Evolutionary conservation across 1,140 invertebrate species (phyloP).

Genomic region (Mercenaria mercenaria): DNA sequence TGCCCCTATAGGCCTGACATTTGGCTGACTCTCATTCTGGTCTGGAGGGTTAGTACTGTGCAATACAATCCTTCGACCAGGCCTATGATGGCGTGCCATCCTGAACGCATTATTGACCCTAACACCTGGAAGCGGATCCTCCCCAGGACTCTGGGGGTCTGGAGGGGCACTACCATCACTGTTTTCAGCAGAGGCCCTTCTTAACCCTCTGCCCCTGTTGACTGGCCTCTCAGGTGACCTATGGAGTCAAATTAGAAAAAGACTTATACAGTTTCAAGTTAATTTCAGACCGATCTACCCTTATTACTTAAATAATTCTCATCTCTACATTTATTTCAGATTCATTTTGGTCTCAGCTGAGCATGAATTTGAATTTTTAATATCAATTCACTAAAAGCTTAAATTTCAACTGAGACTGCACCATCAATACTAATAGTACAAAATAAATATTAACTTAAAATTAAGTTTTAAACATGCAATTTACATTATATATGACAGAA

Average conservation of each 20-base stretch:
- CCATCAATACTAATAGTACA: too few relatives aligned
- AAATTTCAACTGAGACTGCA: too few relatives aligned
- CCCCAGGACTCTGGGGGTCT: too few relatives aligned
- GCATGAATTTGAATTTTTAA: too few relatives aligned
- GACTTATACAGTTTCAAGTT: not conserved
- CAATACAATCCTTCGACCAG: not conserved
- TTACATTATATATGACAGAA: too few relatives aligned
- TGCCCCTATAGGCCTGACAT: not conserved
- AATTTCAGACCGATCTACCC: not conserved
- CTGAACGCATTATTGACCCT: slow-evolving; percentile 5
- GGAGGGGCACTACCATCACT: not conserved
- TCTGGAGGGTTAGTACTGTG: not conserved
- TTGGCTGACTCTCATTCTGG: not conserved
- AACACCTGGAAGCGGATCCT: slow-evolving; percentile 10
- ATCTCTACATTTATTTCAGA: too few relatives aligned
- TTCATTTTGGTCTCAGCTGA: too few relatives aligned
- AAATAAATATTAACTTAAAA: too few relatives aligned
- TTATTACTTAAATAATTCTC: too few relatives aligned
- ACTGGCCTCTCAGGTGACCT: slow-evolving; percentile 2
- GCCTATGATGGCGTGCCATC: not conserved
- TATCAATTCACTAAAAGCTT: too few relatives aligned
- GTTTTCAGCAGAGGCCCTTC: not conserved
- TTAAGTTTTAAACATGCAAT: too few relatives aligned
- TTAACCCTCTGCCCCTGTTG: not conserved
- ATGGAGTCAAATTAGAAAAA: not conserved